These are phyloP conservation scores for Lophura nycthemera DNA, from an alignment of 2,113 vertebrate species.

Conservation along the genomic window DNA sequence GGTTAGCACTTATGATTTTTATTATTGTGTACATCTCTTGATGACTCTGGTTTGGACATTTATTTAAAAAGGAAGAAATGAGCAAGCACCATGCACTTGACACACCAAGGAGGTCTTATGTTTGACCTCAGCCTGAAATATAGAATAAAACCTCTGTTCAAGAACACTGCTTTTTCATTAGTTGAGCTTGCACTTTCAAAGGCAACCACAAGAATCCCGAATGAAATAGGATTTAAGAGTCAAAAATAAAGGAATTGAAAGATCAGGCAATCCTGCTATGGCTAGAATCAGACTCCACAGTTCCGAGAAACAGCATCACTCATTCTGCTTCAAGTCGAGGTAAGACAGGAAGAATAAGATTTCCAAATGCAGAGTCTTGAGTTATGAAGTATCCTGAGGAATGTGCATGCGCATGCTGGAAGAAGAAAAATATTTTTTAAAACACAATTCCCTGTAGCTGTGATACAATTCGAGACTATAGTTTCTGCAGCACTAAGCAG, in stretches of 20 bases:
- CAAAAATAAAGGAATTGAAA: background rate
- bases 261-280: background rate
- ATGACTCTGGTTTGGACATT: background rate
- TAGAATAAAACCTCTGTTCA: background rate
- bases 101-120: background rate
- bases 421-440: slow-evolving; percentile 53
- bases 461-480: background rate
- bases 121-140: background rate
- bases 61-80: slow-evolving; percentile 20
- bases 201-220: background rate
- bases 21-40: background rate
- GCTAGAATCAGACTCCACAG: slow-evolving; percentile 4
- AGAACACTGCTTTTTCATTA: background rate
- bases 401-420: slow-evolving; percentile 93
- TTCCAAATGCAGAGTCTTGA: slow-evolving; percentile 97
- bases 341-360: slow-evolving; percentile 96
- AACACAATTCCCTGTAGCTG: background rate
- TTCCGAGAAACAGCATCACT: slow-evolving; percentile 45
- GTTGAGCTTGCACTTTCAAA: background rate
- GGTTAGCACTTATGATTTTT: too few relatives aligned
- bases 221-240: background rate
- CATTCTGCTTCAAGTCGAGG: slow-evolving; percentile 91
- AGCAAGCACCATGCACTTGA: background rate
- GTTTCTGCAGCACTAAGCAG: background rate
- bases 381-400: slow-evolving; percentile 99